A percentile compares a stretch with the other conserved stretches of the same genome.
phyloP scores from a whole-genome alignment of 1,140 invertebrate genomes.

The Apis florea region DNA sequence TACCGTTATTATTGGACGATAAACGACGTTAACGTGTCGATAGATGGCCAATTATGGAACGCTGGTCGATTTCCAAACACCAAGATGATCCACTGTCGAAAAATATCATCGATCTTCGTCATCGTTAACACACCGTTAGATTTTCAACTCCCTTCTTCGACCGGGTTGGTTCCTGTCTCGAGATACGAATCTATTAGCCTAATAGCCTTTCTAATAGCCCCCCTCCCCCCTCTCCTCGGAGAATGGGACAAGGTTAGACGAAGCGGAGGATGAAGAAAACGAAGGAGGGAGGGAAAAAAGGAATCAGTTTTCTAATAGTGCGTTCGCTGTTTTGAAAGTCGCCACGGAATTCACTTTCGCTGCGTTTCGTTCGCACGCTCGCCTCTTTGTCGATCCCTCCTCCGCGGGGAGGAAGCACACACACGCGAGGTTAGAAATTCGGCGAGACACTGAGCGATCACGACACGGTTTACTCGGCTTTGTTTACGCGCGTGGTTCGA shows the following conservation, averaged over 20 bases:
- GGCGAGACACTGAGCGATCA: no score
- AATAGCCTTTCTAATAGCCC: constrained; percentile 49
- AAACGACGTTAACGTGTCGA: no score
- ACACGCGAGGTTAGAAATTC: not conserved
- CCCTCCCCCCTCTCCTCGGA: not conserved
- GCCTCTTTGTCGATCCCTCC: not conserved
- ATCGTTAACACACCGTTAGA: constrained; percentile 54
- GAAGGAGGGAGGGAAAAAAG: not conserved
- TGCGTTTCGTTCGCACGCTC: constrained; percentile 60
- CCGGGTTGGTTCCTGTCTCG: no score
- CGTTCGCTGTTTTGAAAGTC: constrained; percentile 60
- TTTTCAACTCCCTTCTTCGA: constrained; percentile 37
- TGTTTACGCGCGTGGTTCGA: no score
- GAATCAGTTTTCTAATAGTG: not conserved
- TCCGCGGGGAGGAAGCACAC: constrained; percentile 7
- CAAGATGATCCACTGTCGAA: no score
- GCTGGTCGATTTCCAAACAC: no score
- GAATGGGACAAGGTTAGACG: not conserved
- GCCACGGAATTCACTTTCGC: constrained; percentile 67
- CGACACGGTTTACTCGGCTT: no score
- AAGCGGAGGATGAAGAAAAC: not conserved
- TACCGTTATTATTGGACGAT: no score
- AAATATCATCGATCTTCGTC: no score
- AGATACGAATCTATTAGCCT: constrained; percentile 46
- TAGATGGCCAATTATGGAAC: no score